Base-by-base conservation (phyloP, 2,797 vertebrate genomes). In the Leuciscus waleckii region DNA sequence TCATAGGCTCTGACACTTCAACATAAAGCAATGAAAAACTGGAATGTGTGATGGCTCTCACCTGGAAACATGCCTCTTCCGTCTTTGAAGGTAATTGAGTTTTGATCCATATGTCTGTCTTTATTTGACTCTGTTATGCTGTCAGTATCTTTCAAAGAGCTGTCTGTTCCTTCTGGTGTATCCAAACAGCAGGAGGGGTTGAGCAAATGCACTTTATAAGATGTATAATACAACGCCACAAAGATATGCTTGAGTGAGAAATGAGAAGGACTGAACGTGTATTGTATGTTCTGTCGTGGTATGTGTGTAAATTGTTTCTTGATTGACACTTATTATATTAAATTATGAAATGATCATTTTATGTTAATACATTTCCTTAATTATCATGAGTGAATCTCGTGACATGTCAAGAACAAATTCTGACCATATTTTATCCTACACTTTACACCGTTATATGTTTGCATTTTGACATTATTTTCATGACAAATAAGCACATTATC, bases 81-180 rank as follows among this genome's bases (percentile, higher is more conserved):
- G 21, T n/a, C 32, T 81, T 73, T 35, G 39, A 56, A 61, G 77
- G 58, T 83, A 70, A 85, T 84, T 77, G 63, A 39, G 81, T 76
- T 90, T 89, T 86, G 68, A 82, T 80, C 81, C 29, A 37, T 54
- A 73, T 75, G 84, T 19, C 80, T 32, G 63, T 68, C 81, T 74
- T 86, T 82, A 87, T 89, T 89, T 88, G 79, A 54, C 79, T 75
- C 43, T 84, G 71, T 39, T 82, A 39, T 14, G 46, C 61, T 56
- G 68, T 88, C 84, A 79, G 78, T 49, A n/a, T 32, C 21, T 82
- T 81, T 86, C 84, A 84, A 82, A 82, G 71, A 73, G 49, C 74
- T 86, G 84, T 86, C 84, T 84, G 73, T 82, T 81, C 68, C 39
- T 70, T n/a, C 49, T 82, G 76, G 41, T 81, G 51, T 76, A 65